Conservation (phyloP, 37 sponge, comb jelly and placozoan genomes). For the Halichondria panicea region DNA sequence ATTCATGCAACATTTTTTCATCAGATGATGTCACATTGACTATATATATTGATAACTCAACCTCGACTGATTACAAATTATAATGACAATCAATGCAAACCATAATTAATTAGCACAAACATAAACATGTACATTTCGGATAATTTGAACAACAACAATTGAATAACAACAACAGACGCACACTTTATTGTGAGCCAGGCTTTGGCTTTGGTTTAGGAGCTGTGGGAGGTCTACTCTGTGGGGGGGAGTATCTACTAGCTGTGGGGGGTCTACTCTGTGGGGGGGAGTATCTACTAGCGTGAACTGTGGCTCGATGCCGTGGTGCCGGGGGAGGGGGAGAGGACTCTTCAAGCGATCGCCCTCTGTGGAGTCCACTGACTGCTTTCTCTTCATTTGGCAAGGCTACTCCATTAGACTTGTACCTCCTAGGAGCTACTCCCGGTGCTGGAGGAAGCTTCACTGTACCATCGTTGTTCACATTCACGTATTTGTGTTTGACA, state of each 20-base stretch:
- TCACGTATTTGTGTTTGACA: background rate
- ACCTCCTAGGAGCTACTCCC: too few species aligned
- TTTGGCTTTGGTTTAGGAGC: constrained; percentile 23
- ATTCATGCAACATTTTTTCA: too few species aligned
- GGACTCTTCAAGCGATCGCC: too few species aligned
- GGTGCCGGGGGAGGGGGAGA: background rate
- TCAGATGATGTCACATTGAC: too few species aligned
- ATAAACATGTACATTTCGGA: background rate
- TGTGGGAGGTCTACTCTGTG: background rate
- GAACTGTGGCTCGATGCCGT: background rate
- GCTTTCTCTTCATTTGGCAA: too few species aligned
- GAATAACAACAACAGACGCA: background rate
- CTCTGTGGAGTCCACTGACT: background rate
- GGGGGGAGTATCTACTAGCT: background rate
- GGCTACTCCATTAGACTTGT: too few species aligned
- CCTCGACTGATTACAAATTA: too few species aligned
- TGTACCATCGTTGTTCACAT: background rate
- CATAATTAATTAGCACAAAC: too few species aligned
- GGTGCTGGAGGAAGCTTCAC: background rate
- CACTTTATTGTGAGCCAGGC: background rate
- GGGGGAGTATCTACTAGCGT: background rate
- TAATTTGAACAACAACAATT: background rate
- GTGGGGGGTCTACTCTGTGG: background rate
- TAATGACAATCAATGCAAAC: too few species aligned
- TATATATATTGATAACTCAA: too few species aligned